Base-by-base conservation (phyloP, 2,888 invertebrate genomes). In the Diplazon laetatorius region DNA sequence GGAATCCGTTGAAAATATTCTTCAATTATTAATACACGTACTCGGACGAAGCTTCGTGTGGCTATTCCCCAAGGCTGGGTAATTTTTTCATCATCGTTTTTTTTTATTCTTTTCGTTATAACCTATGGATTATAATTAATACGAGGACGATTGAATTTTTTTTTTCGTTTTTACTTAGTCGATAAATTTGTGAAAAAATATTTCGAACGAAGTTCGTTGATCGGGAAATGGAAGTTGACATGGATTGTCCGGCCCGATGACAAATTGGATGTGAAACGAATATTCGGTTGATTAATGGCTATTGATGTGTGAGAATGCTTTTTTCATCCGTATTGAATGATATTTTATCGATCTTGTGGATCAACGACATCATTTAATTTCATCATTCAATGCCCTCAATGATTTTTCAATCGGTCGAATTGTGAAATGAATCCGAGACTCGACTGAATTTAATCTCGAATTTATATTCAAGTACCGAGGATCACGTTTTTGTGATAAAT, bases 11-110 rank as follows among this genome's bases (percentile, higher is more conserved):
- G 50, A 37, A 20, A 3, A 48, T n/a, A 37, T 18, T 50, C 14
- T 20, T 18, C 20, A 65, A 37, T 50, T 20, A 37, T 65, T 37
- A 20, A 48, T 37, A 30, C 12, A 37, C 20, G 35, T 35, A 50
- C 25, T 30, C 8, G 14, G 10, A 57, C 18, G n/a, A 35, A 18
- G n/a, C 12, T 12, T 3, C 1, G 5, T 46, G 22, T 65, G 6
- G 8, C 4, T 14, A 25, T 62, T 25, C 14, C 37, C 20, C 9
- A 37, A 14, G 37, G 18, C 20, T 14, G 8, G n/a, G n/a, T n/a
- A n/a, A n/a, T n/a, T n/a, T n/a, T n/a, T n/a, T n/a, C n/a, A n/a
- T n/a, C n/a, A n/a, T n/a, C n/a, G n/a, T n/a, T n/a, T n/a, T n/a
- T n/a, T n/a, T 18, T 6, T 5, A 50, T 37, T 3, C 12, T n/a